Conservation (phyloP, 2,888 invertebrate species). For the Nemapogon koenigi region DNA sequence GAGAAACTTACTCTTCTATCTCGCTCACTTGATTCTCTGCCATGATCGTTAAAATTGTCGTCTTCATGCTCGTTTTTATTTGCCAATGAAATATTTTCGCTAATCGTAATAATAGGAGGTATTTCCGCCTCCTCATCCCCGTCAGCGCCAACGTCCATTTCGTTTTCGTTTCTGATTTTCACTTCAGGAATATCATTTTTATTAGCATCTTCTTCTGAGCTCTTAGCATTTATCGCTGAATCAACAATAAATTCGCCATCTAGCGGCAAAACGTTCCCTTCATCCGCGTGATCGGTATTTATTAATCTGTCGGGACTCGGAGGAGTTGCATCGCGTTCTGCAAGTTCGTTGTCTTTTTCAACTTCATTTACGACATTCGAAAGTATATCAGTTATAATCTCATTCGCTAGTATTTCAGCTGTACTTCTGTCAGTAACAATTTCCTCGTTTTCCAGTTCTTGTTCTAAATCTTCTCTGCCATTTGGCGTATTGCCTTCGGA, state of each 20-base stretch:
- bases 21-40: slow-evolving; percentile 42
- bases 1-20: slow-evolving; percentile 70
- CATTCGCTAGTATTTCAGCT: slow-evolving; percentile 40
- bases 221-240: slow-evolving; percentile 29
- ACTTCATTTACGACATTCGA: slow-evolving; percentile 25
- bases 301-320: slow-evolving; percentile 36
- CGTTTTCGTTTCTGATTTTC: slow-evolving; percentile 18
- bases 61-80: slow-evolving; percentile 42
- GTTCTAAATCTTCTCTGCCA: slow-evolving; percentile 50
- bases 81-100: slow-evolving; percentile 69
- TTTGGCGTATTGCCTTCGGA: slow-evolving; percentile 57
- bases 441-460: slow-evolving; percentile 38
- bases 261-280: slow-evolving; percentile 49
- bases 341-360: background rate
- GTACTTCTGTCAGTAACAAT: slow-evolving; percentile 36
- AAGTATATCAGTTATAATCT: slow-evolving; percentile 42
- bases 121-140: slow-evolving; percentile 48
- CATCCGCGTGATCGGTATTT: slow-evolving; percentile 41
- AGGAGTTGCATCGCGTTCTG: slow-evolving; percentile 15
- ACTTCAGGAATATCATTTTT: slow-evolving; percentile 18
- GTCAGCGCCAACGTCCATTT: slow-evolving; percentile 12
- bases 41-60: slow-evolving; percentile 27
- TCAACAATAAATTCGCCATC: slow-evolving; percentile 52
- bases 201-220: no score
- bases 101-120: slow-evolving; percentile 75